These are phyloP conservation scores for Helicoverpa zea DNA, from an alignment of 1,140 invertebrate genomes.

Conservation along the genomic window DNA sequence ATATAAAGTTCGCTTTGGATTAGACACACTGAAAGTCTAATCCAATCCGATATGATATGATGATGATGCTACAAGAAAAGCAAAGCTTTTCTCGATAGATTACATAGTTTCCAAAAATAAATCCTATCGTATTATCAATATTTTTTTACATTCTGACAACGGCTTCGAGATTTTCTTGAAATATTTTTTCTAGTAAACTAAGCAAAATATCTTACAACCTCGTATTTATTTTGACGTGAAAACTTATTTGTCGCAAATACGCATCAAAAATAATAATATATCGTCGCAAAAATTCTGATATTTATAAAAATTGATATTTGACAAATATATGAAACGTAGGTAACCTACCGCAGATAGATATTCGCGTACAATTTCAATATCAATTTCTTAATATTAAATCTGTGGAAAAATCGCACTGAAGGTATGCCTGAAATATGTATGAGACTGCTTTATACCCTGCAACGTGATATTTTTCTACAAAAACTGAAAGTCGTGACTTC, in stretches of 20 bases:
- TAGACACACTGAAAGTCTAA: too few species aligned
- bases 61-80: too few species aligned
- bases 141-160: neutral
- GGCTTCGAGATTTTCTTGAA: neutral
- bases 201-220: slow-evolving; percentile 7
- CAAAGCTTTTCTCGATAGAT: too few species aligned
- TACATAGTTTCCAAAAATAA: too few species aligned
- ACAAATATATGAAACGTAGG: neutral
- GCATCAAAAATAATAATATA: neutral
- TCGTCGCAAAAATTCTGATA: neutral
- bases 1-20: too few species aligned
- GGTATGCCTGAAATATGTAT: slow-evolving; percentile 3
- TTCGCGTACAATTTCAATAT: slow-evolving; percentile 13
- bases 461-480: too few species aligned
- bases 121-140: neutral
- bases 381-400: slow-evolving; percentile 32
- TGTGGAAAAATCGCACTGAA: neutral
- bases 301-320: neutral
- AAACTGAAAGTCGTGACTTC: too few species aligned
- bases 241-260: neutral
- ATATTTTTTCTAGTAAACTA: neutral
- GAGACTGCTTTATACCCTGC: too few species aligned
- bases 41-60: too few species aligned
- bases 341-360: neutral
- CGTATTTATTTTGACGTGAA: neutral